Base-by-base conservation (phyloP, 2,888 invertebrate species). In the Athetis lepigone region DNA sequence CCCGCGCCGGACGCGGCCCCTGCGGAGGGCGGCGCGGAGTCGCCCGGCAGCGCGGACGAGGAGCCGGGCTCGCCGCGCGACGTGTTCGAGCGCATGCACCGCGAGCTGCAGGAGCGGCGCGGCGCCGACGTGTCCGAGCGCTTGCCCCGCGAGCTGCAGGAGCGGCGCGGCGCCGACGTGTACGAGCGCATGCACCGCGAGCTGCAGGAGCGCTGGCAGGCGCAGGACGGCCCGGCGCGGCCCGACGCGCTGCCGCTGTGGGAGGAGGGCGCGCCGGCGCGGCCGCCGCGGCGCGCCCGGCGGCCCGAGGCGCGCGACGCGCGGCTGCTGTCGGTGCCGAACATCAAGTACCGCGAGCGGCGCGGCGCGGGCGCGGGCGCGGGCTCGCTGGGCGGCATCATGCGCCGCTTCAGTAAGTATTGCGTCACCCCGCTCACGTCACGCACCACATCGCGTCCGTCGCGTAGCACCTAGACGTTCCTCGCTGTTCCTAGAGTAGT, bases 401-500 rank as follows among this genome's bases (percentile, higher is more conserved):
- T 97, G 95, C 96, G 98, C 91, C 97, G 97, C 96, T 97, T 98
- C 96, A 97, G 98, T 98, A 97, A 98, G 98, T 98, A 96, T 75
- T 85, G 75, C 72, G 82, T 75, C 85, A 73, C 72, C 81, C 77
- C 74, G 77, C 64, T 80, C 85, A 83, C 74, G 80, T 78, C 85
- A 80, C 79, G 47, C 79, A 59, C 67, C 76, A 39, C 80, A 73
- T 80, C 78, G 42, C 69, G 75, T 71, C 64, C 64, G 49, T 42
- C 50, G 61, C 85, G 84, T 88, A 86, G 87, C 87, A 84, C 85
- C 85, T 88, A 85, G 85, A 70, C 77, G 85, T 78, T 80, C 68
- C 85, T 85, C 86, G 88, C 84, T 84, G 86, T 88, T 80, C 82
- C 83, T 92, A 91, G 88, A 81, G 87, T 92, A 92, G 92, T 84